A percentile compares a stretch with the other conserved stretches of the same genome.
Evolutionary conservation across 1,140 invertebrate genomes (phyloP).

Genomic region (Heliconius eleuchia): DNA sequence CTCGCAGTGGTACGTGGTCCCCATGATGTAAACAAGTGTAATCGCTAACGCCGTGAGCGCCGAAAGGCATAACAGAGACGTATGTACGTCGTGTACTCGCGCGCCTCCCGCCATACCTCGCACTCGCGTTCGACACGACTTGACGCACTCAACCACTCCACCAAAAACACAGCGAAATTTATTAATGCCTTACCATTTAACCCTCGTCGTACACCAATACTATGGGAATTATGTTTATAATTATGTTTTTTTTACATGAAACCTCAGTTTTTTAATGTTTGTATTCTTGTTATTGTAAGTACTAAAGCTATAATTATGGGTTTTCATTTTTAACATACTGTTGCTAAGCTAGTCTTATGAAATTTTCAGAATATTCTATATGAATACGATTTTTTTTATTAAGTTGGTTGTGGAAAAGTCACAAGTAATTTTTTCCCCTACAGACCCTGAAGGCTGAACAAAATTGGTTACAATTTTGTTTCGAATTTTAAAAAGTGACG

Average conservation of each 20-base stretch:
- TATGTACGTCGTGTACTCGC: constrained; percentile 40
- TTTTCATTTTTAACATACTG: not conserved
- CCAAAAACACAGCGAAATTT: constrained; percentile 9
- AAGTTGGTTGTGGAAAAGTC: too few relatives aligned
- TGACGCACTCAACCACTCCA: constrained; percentile 16
- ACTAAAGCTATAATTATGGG: not conserved
- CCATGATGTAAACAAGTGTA: constrained; percentile 34
- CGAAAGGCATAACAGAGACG: constrained; percentile 44
- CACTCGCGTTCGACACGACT: constrained; percentile 15
- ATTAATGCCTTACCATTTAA: constrained; percentile 17
- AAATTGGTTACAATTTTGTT: too few relatives aligned
- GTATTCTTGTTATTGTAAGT: not conserved
- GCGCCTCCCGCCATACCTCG: constrained; percentile 18
- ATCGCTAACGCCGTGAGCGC: constrained; percentile 35
- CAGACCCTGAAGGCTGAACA: too few relatives aligned
- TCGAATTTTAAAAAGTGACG: too few relatives aligned
- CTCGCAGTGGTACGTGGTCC: constrained; percentile 16
- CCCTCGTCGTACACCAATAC: constrained; percentile 7
- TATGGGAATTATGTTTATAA: constrained; percentile 1
- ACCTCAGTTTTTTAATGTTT: not conserved
- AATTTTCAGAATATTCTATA: too few relatives aligned
- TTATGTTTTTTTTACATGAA: not conserved
- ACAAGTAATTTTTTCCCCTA: too few relatives aligned
- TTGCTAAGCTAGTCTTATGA: too few relatives aligned
- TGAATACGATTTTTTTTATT: too few relatives aligned